A percentile compares a stretch with the other conserved stretches of the same genome.
phyloP scores from a whole-genome alignment of 2,888 invertebrate genomes.

The Allygus modestus region DNA sequence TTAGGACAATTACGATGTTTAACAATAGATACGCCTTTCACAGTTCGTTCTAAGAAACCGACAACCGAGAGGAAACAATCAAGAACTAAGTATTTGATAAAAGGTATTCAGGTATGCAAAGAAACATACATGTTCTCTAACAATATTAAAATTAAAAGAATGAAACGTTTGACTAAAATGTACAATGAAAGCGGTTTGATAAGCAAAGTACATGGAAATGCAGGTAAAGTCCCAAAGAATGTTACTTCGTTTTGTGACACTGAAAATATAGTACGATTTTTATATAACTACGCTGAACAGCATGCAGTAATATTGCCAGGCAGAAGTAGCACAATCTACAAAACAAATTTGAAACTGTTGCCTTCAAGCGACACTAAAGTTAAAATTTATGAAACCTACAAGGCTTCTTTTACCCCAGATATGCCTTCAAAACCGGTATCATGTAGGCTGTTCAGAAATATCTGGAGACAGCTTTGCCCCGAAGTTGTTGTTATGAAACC shows the following conservation, averaged over 20 bases:
- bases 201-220: conserved; percentile 45
- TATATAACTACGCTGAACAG: conserved; percentile 56
- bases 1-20: conserved; percentile 44
- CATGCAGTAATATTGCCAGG: conserved; percentile 28
- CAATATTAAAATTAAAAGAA: conserved; percentile 54
- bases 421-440: conserved; percentile 8
- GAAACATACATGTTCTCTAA: conserved; percentile 44
- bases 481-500: conserved; percentile 53
- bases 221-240: neutral
- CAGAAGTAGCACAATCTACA: conserved; percentile 29
- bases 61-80: neutral
- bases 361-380: conserved; percentile 44
- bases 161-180: conserved; percentile 47
- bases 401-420: conserved; percentile 27
- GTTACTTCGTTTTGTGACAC: neutral
- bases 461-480: conserved; percentile 19
- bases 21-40: neutral
- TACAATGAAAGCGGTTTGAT: conserved; percentile 45
- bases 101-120: neutral
- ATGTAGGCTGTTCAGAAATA: conserved; percentile 13
- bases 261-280: conserved; percentile 40
- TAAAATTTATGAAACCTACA: conserved; percentile 8
- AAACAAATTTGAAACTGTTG: conserved; percentile 47
- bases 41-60: neutral
- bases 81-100: neutral